These are phyloP conservation scores for Onchidella celtica DNA, from an alignment of 2,888 invertebrate species.

Conservation along the genomic window DNA sequence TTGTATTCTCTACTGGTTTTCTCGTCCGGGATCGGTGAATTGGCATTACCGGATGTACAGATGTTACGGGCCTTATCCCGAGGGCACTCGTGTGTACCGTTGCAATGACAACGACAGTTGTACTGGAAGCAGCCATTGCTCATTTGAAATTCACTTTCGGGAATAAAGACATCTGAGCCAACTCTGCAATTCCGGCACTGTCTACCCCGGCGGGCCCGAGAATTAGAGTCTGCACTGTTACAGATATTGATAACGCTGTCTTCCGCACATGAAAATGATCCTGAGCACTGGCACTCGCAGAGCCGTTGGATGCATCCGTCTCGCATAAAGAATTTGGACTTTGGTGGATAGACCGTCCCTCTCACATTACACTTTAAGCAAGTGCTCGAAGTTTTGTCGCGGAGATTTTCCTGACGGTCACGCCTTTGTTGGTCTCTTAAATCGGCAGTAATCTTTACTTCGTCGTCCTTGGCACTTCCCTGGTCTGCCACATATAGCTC, in stretches of 20 bases:
- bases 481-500: conserved; percentile 15
- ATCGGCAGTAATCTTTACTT: background rate
- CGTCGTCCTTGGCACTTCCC: background rate
- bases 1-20: background rate
- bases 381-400: background rate
- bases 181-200: conserved; percentile 44
- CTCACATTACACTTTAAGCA: conserved; percentile 51
- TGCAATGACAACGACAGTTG: conserved; percentile 64
- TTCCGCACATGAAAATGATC: conserved; percentile 62
- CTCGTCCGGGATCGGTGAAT: background rate
- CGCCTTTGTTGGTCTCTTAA: background rate
- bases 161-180: conserved; percentile 43
- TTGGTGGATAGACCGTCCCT: conserved; percentile 52
- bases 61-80: conserved; percentile 46
- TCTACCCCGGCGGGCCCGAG: background rate
- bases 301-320: conserved; percentile 64
- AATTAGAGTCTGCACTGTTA: conserved; percentile 66
- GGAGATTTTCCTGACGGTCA: background rate
- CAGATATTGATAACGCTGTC: conserved; percentile 63
- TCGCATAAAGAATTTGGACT: conserved; percentile 60
- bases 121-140: conserved; percentile 59
- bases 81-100: conserved; percentile 65
- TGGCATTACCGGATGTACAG: background rate
- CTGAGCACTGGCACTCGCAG: conserved; percentile 67
- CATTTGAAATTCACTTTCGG: conserved; percentile 60